These are phyloP conservation scores for Oryzias dopingdopingensis DNA, from an alignment of 2,797 vertebrate genomes.

Conservation along the genomic window DNA sequence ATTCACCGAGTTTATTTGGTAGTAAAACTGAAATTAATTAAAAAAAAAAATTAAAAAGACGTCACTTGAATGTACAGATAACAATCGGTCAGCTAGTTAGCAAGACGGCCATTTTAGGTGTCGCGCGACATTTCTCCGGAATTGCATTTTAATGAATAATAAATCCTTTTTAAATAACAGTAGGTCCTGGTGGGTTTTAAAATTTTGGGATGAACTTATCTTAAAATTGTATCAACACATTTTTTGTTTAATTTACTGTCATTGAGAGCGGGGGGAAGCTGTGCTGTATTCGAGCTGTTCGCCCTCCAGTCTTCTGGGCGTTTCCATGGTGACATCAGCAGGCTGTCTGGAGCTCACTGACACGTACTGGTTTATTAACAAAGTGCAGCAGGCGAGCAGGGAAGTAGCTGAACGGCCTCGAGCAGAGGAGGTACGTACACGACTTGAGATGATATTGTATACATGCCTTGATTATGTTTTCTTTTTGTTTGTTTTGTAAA, in stretches of 20 bases:
- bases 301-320: conserved; percentile 52
- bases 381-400: conserved; percentile 21
- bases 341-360: conserved; percentile 41
- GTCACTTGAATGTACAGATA: background rate
- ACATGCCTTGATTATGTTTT: no score
- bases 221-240: background rate
- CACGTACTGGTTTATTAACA: conserved; percentile 57
- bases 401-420: conserved; percentile 6
- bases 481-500: no score
- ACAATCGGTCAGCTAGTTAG: background rate
- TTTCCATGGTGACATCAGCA: conserved; percentile 64
- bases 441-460: no score
- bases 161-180: background rate
- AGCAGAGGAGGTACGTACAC: conserved; percentile 5
- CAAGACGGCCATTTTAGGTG: conserved; percentile 71
- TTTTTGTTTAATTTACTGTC: background rate
- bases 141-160: conserved; percentile 1
- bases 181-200: background rate
- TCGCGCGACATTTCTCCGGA: conserved; percentile 37
- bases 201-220: no score
- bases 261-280: background rate
- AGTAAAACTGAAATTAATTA: background rate
- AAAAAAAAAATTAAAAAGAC: background rate
- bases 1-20: background rate
- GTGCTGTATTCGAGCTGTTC: background rate